Evolutionary conservation across 64 coral and sea anemone species (phyloP).

Genomic region (Catalaphyllia jardinei): DNA sequence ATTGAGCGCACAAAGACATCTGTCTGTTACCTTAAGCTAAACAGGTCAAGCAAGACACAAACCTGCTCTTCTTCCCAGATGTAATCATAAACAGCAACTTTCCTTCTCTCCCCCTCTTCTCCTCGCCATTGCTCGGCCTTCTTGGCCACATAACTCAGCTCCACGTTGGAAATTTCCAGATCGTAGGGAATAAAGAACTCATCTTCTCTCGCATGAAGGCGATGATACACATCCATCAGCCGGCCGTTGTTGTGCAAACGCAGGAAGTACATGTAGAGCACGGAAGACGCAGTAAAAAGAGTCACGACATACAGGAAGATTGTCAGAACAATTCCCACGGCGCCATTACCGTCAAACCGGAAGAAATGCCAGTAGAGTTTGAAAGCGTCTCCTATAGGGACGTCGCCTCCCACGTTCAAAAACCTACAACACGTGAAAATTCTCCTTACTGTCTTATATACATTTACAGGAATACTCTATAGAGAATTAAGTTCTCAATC

Average conservation of each 20-base stretch:
- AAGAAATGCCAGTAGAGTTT: conserved; percentile 99
- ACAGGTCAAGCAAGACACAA: background rate
- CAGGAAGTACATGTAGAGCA: conserved; percentile 96
- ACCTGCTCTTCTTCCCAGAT: conserved; percentile 99
- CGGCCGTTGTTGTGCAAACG: conserved; percentile 90
- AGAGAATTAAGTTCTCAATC: too few species aligned
- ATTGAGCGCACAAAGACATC: too few species aligned
- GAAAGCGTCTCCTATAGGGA: conserved; percentile 94
- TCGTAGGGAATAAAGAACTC: conserved; percentile 94
- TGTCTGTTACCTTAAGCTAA: too few species aligned
- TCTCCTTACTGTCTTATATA: too few species aligned
- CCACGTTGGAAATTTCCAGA: conserved; percentile 89
- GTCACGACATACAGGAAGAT: conserved; percentile 95
- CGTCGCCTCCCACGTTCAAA: conserved; percentile 73
- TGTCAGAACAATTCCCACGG: conserved; percentile 90
- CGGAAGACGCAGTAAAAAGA: conserved; percentile 70
- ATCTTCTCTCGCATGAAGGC: conserved; percentile 86
- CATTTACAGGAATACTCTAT: too few species aligned
- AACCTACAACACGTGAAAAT: conserved; percentile 48
- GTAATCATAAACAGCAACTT: conserved; percentile 93
- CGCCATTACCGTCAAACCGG: conserved; percentile 93
- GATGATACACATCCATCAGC: conserved; percentile 93
- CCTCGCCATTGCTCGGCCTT: conserved; percentile 96
- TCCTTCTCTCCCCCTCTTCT: conserved; percentile 92
- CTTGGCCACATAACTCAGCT: conserved; percentile 87